A percentile compares a stretch with the other conserved stretches of the same genome.
Evolutionary conservation across 2,888 invertebrate species (phyloP).

Genomic region (Acanthosepion lycidas): DNA sequence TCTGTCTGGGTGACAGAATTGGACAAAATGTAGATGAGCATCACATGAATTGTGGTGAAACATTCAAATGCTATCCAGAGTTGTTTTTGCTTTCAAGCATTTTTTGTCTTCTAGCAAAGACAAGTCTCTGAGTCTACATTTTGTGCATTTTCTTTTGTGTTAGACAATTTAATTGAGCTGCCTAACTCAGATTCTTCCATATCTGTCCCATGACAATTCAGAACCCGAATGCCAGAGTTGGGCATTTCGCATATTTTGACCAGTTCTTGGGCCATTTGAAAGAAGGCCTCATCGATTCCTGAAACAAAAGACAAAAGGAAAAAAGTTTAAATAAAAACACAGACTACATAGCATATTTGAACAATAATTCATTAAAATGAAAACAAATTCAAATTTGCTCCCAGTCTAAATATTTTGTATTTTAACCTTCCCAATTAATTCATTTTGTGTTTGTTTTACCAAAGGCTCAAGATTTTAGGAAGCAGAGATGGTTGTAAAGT

Average conservation of each 20-base stretch:
- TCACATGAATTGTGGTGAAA: background rate
- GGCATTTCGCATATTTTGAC: conserved; percentile 68
- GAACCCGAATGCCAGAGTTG: conserved; percentile 59
- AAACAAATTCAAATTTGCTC: too few species aligned
- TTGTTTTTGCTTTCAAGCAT: background rate
- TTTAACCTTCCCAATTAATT: too few species aligned
- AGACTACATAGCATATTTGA: too few species aligned
- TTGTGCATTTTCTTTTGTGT: background rate
- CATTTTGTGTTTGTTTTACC: too few species aligned
- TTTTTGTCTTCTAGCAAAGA: background rate
- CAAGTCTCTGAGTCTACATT: background rate
- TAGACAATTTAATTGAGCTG: background rate
- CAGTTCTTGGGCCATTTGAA: conserved; percentile 66
- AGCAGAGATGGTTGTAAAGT: too few species aligned
- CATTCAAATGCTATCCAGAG: background rate
- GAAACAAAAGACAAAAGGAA: conserved; percentile 45
- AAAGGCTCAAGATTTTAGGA: too few species aligned
- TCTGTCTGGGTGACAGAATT: background rate
- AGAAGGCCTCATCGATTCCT: conserved; percentile 70
- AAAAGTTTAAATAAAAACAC: background rate
- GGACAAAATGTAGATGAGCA: background rate
- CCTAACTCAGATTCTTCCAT: background rate
- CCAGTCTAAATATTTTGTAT: too few species aligned
- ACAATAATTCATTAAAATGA: too few species aligned
- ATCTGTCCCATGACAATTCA: background rate